Conservation (phyloP, 2,888 invertebrate species). For the Dynastes hyllus region DNA sequence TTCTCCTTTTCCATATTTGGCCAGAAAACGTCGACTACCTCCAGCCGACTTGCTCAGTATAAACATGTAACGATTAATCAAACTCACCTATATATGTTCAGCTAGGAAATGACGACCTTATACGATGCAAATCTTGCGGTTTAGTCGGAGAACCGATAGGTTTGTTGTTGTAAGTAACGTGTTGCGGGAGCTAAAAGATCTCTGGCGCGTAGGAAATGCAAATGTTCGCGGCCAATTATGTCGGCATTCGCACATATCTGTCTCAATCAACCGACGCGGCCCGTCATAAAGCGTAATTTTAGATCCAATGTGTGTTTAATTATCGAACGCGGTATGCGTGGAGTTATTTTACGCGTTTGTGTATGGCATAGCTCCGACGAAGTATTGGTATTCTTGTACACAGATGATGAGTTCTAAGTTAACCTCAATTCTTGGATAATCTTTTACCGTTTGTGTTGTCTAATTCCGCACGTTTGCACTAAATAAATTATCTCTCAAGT, state of each 20-base stretch:
- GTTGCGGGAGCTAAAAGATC: not conserved
- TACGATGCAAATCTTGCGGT: slow-evolving; percentile 14
- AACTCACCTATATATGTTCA: no score
- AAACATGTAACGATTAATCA: no score
- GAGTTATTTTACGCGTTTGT: slow-evolving; percentile 14
- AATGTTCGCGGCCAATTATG: slow-evolving; percentile 20
- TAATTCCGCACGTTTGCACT: no score
- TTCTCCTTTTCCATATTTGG: no score
- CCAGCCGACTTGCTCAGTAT: no score
- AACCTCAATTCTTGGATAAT: no score
- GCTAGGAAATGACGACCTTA: slow-evolving; percentile 4
- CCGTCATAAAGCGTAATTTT: slow-evolving; percentile 30
- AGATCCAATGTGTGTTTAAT: slow-evolving; percentile 27
- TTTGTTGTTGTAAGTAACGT: not conserved
- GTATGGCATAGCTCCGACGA: not conserved
- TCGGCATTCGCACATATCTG: slow-evolving; percentile 17
- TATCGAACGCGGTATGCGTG: slow-evolving; percentile 25
- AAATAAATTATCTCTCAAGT: no score
- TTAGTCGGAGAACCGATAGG: not conserved
- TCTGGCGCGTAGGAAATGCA: slow-evolving; percentile 22
- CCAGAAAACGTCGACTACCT: no score
- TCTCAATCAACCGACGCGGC: slow-evolving; percentile 17
- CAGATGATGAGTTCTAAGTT: not conserved
- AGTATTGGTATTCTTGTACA: not conserved
- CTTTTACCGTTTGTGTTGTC: no score